Evolutionary conservation across 2,797 vertebrate species (phyloP).

Genomic region (Mareca strepera): DNA sequence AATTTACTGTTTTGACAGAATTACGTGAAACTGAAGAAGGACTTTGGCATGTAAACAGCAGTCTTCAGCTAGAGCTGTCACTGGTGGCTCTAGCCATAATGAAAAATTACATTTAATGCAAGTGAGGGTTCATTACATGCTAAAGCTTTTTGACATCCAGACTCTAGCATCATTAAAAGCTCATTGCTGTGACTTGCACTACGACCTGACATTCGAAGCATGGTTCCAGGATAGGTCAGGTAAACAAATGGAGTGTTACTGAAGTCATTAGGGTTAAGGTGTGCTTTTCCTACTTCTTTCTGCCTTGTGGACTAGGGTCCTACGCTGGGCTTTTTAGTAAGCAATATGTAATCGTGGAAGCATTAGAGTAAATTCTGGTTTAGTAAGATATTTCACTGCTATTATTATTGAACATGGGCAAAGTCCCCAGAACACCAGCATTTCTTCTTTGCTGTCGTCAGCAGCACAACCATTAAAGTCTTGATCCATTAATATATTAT

Average conservation of each 20-base stretch:
- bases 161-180: not conserved
- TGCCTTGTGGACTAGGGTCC: not conserved
- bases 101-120: not conserved
- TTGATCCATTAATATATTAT: not conserved
- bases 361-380: not conserved
- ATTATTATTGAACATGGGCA: not conserved
- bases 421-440: not conserved
- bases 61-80: not conserved
- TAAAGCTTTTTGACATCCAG: not conserved
- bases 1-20: not conserved
- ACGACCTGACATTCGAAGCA: not conserved
- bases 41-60: not conserved
- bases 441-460: not conserved
- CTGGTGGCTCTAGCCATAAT: not conserved
- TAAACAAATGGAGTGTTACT: not conserved
- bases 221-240: not conserved
- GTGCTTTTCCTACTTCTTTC: not conserved
- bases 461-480: not conserved
- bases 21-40: not conserved
- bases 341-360: not conserved
- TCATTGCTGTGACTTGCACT: rapidly evolving
- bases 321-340: not conserved
- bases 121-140: not conserved
- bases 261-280: not conserved
- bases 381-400: not conserved